These are phyloP conservation scores for Misgurnus mizolepis DNA, from an alignment of 2,113 vertebrate genomes.

Conservation along the genomic window DNA sequence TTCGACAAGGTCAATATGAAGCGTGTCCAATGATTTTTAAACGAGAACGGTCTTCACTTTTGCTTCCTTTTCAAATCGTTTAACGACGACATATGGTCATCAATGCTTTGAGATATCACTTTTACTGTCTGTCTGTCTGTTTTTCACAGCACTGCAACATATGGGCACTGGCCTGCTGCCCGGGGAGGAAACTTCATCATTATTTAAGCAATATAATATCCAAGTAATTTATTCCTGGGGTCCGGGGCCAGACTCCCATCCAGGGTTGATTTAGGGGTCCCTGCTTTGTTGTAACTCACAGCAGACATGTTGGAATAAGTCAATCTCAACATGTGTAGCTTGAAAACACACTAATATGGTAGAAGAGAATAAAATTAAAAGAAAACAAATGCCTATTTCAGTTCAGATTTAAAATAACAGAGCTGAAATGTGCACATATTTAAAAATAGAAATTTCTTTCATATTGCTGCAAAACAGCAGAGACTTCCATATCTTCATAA, in stretches of 20 bases:
- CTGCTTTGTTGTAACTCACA: conserved; percentile 51
- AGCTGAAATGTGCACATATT: conserved; percentile 45
- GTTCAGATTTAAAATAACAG: conserved; percentile 54
- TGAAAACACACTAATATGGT: conserved; percentile 41
- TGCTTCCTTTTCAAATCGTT: conserved; percentile 10
- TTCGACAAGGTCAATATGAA: conserved; percentile 14
- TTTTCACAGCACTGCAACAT: not conserved
- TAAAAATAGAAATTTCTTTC: conserved; percentile 14
- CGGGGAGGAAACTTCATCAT: conserved; percentile 46
- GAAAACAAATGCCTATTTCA: conserved; percentile 43
- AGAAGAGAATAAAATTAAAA: conserved; percentile 29
- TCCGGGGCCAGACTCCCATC: conserved; percentile 31
- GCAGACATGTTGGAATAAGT: conserved; percentile 33
- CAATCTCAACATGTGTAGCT: conserved; percentile 42
- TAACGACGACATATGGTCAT: not conserved
- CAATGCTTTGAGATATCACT: conserved; percentile 29
- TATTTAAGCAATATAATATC: conserved; percentile 57
- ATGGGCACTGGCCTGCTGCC: conserved; percentile 50
- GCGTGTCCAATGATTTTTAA: conserved; percentile 14
- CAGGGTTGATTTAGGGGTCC: conserved; percentile 55
- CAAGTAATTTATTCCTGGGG: conserved; percentile 44
- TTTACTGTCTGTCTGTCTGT: not conserved
- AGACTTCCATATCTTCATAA: conserved; percentile 34
- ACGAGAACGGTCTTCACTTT: not conserved
- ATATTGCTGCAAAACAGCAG: conserved; percentile 16